Percentiles rank a stretch among this genome's conserved stretches.
These are phyloP conservation scores for Mamestra brassicae DNA, from an alignment of 2,888 invertebrate species.

Conservation along the genomic window DNA sequence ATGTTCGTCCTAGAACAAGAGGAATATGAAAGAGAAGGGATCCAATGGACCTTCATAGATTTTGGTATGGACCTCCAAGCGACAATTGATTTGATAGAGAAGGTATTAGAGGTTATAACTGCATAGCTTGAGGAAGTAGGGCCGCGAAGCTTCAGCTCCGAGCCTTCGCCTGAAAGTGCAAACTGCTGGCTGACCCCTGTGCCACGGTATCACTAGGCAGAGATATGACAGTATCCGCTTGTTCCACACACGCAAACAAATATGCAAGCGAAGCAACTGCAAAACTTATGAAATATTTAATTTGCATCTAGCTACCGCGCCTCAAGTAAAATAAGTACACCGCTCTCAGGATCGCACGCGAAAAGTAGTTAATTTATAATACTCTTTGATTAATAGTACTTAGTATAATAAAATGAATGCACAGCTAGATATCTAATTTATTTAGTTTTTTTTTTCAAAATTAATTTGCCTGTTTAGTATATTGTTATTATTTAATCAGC, in stretches of 20 bases:
- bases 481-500: conserved; percentile 37
- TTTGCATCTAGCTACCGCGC: conserved; percentile 70
- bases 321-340: conserved; percentile 65
- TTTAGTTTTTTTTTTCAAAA: background rate
- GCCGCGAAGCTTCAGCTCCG: conserved; percentile 82
- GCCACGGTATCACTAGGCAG: conserved; percentile 71
- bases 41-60: conserved; percentile 98
- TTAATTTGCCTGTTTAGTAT: conserved; percentile 42
- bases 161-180: conserved; percentile 79
- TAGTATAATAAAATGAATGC: conserved; percentile 21
- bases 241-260: conserved; percentile 70
- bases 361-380: conserved; percentile 51
- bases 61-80: conserved; percentile 98
- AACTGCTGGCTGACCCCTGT: conserved; percentile 76
- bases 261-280: conserved; percentile 72
- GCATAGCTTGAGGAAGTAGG: conserved; percentile 80
- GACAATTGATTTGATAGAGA: conserved; percentile 97
- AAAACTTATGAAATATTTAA: conserved; percentile 62
- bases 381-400: conserved; percentile 7
- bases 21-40: conserved; percentile 97
- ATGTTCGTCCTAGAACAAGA: conserved; percentile 99
- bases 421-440: conserved; percentile 29
- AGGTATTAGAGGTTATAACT: conserved; percentile 91
- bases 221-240: conserved; percentile 72
- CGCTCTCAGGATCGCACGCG: conserved; percentile 64